phyloP scores from a whole-genome alignment of 92 coral and sea anemone species.

The Siderastrea radians region DNA sequence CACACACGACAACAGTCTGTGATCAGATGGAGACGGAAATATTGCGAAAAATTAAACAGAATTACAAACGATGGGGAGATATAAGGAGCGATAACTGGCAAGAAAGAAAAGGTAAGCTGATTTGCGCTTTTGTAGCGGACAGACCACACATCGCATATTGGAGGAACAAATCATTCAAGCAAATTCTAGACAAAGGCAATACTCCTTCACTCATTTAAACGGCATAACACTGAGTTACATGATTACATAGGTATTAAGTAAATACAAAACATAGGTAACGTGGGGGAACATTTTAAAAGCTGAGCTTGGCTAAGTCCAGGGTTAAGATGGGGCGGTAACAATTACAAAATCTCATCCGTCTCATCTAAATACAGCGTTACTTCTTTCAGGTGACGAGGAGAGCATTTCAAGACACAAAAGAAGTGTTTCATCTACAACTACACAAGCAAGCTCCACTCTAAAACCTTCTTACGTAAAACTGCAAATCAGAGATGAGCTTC shows the following conservation, averaged over 20 bases:
- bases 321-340: too few relatives aligned
- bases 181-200: accelerated
- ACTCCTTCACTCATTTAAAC: too few relatives aligned
- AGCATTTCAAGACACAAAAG: neutral
- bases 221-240: neutral
- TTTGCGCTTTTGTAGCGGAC: neutral
- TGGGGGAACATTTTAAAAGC: too few relatives aligned
- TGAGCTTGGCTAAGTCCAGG: too few relatives aligned
- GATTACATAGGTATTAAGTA: neutral
- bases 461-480: neutral
- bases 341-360: too few relatives aligned
- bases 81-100: neutral
- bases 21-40: too few relatives aligned
- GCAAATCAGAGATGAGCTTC: neutral
- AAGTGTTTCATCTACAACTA: neutral
- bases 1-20: neutral
- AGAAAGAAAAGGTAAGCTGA: neutral
- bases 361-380: too few relatives aligned
- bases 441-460: neutral
- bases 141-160: neutral
- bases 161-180: too few relatives aligned
- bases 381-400: neutral
- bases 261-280: neutral
- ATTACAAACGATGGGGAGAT: neutral
- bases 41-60: neutral